A percentile compares a stretch with the other conserved stretches of the same genome.
Evolutionary conservation across 2,113 vertebrate species (phyloP).

Genomic region (Caranx ignobilis): DNA sequence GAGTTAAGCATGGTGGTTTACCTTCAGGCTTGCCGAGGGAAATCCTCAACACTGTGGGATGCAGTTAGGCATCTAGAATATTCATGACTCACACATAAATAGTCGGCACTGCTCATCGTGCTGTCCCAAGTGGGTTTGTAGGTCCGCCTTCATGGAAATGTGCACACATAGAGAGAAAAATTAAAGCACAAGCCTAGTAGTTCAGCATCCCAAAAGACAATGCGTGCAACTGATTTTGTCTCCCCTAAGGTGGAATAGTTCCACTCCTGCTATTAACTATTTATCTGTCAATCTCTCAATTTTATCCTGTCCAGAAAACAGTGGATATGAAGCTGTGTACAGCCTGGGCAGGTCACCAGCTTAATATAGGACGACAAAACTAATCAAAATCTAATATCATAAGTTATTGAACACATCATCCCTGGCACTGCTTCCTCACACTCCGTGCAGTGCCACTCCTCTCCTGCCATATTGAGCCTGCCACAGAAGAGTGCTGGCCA

Average conservation of each 20-base stretch:
- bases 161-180: background rate
- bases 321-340: background rate
- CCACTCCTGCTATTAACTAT: background rate
- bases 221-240: background rate
- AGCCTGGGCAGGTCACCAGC: background rate
- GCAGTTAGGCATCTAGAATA: conserved; percentile 51
- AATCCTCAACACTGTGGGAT: conserved; percentile 35
- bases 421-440: conserved; percentile 1
- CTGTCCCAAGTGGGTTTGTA: conserved; percentile 28
- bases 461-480: background rate
- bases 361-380: conserved; percentile 5
- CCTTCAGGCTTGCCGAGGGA: conserved; percentile 24
- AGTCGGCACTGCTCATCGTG: background rate
- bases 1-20: conserved; percentile 14
- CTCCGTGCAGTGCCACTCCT: background rate
- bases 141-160: conserved; percentile 5
- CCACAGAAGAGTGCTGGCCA: background rate
- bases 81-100: conserved; percentile 53
- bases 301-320: background rate
- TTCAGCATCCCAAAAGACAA: background rate
- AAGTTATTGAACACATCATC: conserved; percentile 16
- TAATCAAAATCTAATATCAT: conserved; percentile 11
- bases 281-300: background rate
- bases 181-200: background rate
- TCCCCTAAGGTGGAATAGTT: background rate